A percentile compares a stretch with the other conserved stretches of the same genome.
Conservation (phyloP, 2,113 vertebrate genomes). For the Pycnonotus jocosus region DNA sequence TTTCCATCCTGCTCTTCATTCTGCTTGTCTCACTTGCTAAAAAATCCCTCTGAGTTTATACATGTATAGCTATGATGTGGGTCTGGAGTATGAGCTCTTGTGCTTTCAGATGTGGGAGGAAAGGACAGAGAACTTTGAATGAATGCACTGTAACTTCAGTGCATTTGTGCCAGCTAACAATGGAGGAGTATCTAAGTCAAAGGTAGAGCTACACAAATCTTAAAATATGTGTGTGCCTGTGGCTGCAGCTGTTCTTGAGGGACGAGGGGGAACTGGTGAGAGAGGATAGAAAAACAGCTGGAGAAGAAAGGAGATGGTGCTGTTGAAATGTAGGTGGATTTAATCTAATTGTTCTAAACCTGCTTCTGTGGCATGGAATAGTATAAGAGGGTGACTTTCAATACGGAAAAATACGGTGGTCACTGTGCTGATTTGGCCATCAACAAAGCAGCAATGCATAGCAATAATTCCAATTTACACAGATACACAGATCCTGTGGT, state of each 20-base stretch:
- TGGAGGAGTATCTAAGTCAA: background rate
- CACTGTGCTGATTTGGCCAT: background rate
- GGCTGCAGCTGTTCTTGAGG: background rate
- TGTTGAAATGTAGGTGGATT: background rate
- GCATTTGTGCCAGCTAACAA: background rate
- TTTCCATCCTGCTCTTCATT: background rate
- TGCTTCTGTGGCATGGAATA: background rate
- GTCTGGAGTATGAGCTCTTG: background rate
- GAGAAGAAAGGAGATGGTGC: background rate
- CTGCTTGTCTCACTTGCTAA: background rate
- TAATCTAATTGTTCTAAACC: background rate
- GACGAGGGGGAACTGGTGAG: background rate
- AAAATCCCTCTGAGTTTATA: background rate
- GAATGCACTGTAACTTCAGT: background rate
- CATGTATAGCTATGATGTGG: background rate
- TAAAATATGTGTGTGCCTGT: background rate
- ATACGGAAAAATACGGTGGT: background rate
- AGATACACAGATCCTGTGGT: background rate
- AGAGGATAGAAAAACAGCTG: background rate
- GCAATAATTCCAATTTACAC: background rate
- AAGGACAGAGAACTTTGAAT: background rate
- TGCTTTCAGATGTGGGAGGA: background rate
- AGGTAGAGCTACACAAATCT: background rate
- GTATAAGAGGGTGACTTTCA: background rate
- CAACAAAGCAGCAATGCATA: background rate